phyloP scores from a whole-genome alignment of 2,888 invertebrate species.

The Chorisops tibialis region DNA sequence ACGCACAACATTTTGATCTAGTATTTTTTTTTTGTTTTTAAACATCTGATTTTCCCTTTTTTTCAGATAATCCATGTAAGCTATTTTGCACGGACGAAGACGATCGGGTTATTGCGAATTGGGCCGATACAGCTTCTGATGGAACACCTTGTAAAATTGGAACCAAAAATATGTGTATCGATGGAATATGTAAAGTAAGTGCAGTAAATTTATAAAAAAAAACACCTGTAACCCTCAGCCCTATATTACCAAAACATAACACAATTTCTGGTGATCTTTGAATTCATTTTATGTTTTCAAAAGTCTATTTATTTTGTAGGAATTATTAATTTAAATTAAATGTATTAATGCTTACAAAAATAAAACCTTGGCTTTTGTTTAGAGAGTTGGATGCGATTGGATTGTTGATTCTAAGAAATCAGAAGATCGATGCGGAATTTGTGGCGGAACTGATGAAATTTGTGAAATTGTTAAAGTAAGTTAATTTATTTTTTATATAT shows the following conservation, averaged over 20 bases:
- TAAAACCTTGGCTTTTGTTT: no score
- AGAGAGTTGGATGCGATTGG: slow-evolving; percentile 93
- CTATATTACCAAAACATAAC: neutral
- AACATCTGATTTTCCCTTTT: slow-evolving; percentile 9
- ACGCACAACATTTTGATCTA: slow-evolving; percentile 6
- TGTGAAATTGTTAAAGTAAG: slow-evolving; percentile 66
- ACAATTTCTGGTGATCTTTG: no score
- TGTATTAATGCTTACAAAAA: no score
- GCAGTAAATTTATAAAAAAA: no score
- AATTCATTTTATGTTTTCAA: no score
- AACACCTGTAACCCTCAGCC: no score
- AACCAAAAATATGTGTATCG: slow-evolving; percentile 79
- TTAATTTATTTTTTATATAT: slow-evolving; percentile 36
- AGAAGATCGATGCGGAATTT: slow-evolving; percentile 83
- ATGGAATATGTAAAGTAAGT: slow-evolving; percentile 68
- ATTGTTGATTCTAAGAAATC: slow-evolving; percentile 71
- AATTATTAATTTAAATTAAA: no score
- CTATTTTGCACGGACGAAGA: slow-evolving; percentile 77
- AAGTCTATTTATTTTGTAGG: no score
- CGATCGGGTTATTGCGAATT: slow-evolving; percentile 68
- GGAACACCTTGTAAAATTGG: slow-evolving; percentile 83
- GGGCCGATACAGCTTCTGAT: slow-evolving; percentile 73
- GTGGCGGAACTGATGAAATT: slow-evolving; percentile 78
- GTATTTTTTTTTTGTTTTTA: neutral
- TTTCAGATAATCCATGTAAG: slow-evolving; percentile 71